Base-by-base conservation (phyloP, 2,797 vertebrate species). In the Neostethus bicornis region DNA sequence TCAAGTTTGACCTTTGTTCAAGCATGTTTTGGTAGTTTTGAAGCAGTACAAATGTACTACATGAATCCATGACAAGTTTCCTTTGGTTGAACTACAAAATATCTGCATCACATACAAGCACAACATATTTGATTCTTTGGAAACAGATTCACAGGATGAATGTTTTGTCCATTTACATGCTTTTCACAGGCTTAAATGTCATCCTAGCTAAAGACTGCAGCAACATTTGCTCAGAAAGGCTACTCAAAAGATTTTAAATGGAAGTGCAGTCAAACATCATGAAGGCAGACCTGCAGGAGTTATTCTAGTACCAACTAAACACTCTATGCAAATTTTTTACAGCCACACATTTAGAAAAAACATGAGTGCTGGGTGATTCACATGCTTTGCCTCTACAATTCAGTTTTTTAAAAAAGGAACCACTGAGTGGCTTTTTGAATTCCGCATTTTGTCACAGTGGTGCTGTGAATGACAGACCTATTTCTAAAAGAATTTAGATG, bases 61-160 rank as follows among this genome's bases (percentile, higher is more conserved):
- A 39, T 53, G 51, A 81, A 85, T 74, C 73, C 47, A 59, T 59
- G 67, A 53, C 32, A 45, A 45, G 38, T 21, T 29, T 16, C 21
- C 32, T 52, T 24, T 7, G 29, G 38, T 53, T 47, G 56, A 58
- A 68, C 70, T 63, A 67, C 69, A 41, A 70, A 73, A 55, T 53
- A 52, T 68, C 62, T 72, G 37, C 53, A 74, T 80, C 75, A 83
- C 72, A 70, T 77, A 77, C 63, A 17, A 64, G 48, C 39, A 51
- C 43, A 61, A 73, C 66, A 52, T 9, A 28, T 7, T n/a, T 46
- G 48, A 24, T 50, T 65, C 39, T 62, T 67, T 66, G 59, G 42
- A 50, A 66, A 34, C 32, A 28, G 19, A 67, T 46, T 77, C 20
- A 41, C 43, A 47, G 34, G 61, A 78, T 48, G 45, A 1, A 24